Conservation (phyloP, 2,113 vertebrate genomes). For the Scopus umbretta region DNA sequence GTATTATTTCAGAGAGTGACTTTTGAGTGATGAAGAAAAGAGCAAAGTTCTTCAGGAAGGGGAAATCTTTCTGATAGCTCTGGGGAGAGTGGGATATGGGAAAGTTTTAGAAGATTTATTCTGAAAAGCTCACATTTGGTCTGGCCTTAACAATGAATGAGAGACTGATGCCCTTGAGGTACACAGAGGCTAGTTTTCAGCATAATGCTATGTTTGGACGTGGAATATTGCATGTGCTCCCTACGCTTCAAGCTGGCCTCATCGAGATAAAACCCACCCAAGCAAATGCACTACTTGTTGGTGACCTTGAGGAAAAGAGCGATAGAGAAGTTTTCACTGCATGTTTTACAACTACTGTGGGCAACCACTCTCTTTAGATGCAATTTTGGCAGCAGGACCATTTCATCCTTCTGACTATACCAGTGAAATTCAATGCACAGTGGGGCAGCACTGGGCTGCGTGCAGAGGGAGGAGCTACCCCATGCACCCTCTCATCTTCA, state of each 20-base stretch:
- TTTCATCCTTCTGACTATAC: neutral
- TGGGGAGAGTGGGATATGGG: neutral
- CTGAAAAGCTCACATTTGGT: neutral
- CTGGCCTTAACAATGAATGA: neutral
- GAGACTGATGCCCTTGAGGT: accelerated
- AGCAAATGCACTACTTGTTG: neutral
- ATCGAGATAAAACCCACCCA: accelerated
- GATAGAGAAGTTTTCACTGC: neutral
- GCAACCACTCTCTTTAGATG: neutral
- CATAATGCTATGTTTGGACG: neutral
- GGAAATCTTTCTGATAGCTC: constrained; percentile 2
- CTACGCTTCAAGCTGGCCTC: neutral
- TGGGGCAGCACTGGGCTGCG: neutral
- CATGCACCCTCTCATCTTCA: neutral
- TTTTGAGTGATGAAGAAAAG: neutral
- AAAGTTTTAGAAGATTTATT: neutral
- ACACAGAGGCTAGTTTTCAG: neutral
- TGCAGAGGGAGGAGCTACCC: neutral
- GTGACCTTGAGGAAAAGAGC: neutral
- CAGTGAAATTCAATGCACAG: neutral
- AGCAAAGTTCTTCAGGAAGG: neutral
- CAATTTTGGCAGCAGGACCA: neutral
- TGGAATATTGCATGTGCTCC: neutral
- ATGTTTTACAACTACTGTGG: neutral
- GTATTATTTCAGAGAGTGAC: neutral